These are phyloP conservation scores for Choristoneura rosaceana DNA, from an alignment of 2,888 invertebrate genomes.

Conservation along the genomic window DNA sequence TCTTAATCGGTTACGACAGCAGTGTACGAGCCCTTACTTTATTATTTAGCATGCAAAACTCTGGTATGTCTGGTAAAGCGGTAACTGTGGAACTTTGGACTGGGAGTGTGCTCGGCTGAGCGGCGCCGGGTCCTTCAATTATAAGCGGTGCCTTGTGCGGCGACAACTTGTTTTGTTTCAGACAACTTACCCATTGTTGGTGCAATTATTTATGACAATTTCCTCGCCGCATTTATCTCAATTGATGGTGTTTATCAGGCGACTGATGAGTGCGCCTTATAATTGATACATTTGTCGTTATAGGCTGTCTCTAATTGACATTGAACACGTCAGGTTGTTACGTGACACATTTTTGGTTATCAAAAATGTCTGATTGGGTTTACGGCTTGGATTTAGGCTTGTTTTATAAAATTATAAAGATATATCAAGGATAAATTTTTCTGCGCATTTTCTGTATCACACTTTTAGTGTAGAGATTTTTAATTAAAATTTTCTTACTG, in stretches of 20 bases:
- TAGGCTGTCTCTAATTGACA: background rate
- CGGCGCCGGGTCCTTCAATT: conserved; percentile 8
- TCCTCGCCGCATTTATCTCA: background rate
- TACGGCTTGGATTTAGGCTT: background rate
- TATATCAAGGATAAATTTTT: background rate
- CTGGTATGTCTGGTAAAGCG: background rate
- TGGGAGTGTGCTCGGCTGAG: background rate
- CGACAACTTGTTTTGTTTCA: conserved; percentile 16
- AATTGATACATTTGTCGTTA: background rate
- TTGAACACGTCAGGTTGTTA: background rate
- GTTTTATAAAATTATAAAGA: background rate
- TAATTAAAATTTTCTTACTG: too few species aligned
- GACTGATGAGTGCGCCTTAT: background rate
- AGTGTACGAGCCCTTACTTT: background rate
- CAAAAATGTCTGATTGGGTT: background rate
- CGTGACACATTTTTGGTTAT: background rate
- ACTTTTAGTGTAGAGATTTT: too few species aligned
- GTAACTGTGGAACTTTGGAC: conserved; percentile 10
- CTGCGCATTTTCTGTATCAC: too few species aligned
- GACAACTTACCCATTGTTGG: background rate
- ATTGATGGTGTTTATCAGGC: background rate
- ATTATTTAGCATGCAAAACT: conserved; percentile 1
- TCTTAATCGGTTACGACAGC: background rate
- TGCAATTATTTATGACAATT: conserved; percentile 1
- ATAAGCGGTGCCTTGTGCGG: conserved; percentile 5